Percentiles rank a stretch among this genome's conserved stretches.
phyloP scores from a whole-genome alignment of 2,797 vertebrate genomes.

The Rhodeus uyekii region DNA sequence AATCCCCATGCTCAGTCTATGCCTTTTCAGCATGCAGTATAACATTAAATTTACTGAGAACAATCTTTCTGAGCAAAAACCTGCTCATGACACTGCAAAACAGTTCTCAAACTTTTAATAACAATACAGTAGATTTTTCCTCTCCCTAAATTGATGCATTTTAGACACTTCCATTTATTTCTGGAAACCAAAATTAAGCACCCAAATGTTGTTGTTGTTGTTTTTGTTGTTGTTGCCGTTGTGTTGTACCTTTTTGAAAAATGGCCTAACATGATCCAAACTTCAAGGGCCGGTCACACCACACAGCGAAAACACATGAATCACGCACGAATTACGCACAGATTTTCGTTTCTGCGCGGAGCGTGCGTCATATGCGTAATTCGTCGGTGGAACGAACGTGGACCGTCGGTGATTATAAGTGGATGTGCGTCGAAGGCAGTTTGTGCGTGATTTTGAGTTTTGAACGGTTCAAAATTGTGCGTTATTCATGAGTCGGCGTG shows the following conservation, averaged over 20 bases:
- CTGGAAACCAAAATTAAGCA: neutral
- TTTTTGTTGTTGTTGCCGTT: constrained; percentile 5
- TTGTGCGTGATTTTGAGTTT: too few species aligned
- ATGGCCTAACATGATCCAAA: neutral
- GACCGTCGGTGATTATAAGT: too few species aligned
- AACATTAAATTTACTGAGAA: neutral
- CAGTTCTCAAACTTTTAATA: constrained; percentile 7
- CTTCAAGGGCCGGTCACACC: too few species aligned
- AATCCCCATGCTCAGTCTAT: neutral
- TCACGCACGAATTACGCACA: too few species aligned
- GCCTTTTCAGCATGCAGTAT: neutral
- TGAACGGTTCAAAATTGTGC: too few species aligned
- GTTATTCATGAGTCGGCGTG: too few species aligned
- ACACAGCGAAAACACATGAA: too few species aligned
- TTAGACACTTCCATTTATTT: neutral
- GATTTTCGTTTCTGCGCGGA: too few species aligned
- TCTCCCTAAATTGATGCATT: constrained; percentile 1
- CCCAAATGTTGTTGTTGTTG: neutral
- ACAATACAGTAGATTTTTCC: neutral
- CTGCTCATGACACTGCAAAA: constrained; percentile 9
- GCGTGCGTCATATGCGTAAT: too few species aligned
- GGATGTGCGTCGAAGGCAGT: too few species aligned
- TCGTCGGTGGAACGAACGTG: too few species aligned
- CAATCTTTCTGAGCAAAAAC: constrained; percentile 12
- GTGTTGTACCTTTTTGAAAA: neutral